Conservation (phyloP, 2,888 invertebrate species). For the Synanthedon formicaeformis region DNA sequence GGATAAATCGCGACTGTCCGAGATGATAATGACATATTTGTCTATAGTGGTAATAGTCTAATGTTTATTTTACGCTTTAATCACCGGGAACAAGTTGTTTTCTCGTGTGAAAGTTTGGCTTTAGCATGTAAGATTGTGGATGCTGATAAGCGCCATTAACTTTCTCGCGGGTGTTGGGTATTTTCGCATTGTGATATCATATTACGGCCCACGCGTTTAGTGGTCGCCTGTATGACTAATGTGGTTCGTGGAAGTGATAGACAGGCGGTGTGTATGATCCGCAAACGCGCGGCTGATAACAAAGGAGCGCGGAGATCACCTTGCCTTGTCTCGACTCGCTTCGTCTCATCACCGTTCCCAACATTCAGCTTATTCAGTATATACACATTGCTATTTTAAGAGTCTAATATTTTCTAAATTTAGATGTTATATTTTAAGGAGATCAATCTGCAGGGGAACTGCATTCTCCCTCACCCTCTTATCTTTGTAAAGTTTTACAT, state of each 20-base stretch:
- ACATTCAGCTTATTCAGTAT: conserved; percentile 14
- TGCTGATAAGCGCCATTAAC: conserved; percentile 73
- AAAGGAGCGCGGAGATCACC: conserved; percentile 49
- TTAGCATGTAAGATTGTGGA: conserved; percentile 68
- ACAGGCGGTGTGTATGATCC: conserved; percentile 44
- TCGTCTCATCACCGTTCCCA: conserved; percentile 22
- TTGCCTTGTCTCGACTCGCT: conserved; percentile 9
- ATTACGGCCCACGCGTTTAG: conserved; percentile 70
- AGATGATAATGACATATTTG: conserved; percentile 83
- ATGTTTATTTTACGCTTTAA: conserved; percentile 25
- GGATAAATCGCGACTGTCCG: conserved; percentile 75
- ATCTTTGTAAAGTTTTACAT: conserved; percentile 8
- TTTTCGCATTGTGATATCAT: conserved; percentile 73
- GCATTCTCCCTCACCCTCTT: conserved; percentile 30
- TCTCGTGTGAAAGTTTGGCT: conserved; percentile 69
- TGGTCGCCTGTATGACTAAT: conserved; percentile 67
- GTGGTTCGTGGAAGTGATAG: conserved; percentile 66
- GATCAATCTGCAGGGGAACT: conserved; percentile 50
- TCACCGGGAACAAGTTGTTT: conserved; percentile 41
- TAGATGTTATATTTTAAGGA: conserved; percentile 54
- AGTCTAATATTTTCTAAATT: conserved; percentile 63
- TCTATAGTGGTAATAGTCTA: conserved; percentile 78
- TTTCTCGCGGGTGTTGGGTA: conserved; percentile 72
- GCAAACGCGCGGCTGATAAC: conserved; percentile 53
- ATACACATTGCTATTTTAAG: conserved; percentile 53